These are phyloP conservation scores for Hirundichthys speculiger DNA, from an alignment of 2,113 vertebrate genomes.

Conservation along the genomic window DNA sequence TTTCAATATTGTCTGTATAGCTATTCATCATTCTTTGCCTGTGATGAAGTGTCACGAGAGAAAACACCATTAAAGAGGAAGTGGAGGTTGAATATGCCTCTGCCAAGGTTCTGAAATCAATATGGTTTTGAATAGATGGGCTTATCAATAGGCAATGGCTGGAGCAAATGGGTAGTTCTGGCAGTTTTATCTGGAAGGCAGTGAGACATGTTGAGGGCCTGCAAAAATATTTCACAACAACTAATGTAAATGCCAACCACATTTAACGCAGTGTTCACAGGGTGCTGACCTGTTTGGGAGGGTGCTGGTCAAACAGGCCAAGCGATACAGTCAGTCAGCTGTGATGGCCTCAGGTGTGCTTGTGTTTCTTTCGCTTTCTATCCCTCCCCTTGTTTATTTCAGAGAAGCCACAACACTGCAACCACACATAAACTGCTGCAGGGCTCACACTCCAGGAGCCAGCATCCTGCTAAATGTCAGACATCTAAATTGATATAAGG, in stretches of 20 bases:
- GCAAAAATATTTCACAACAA: conserved; percentile 21
- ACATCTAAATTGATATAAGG: conserved; percentile 31
- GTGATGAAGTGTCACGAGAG: conserved; percentile 63
- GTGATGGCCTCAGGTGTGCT: background rate
- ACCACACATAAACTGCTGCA: conserved; percentile 10
- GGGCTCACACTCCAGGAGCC: conserved; percentile 18
- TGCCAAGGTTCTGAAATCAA: conserved; percentile 60
- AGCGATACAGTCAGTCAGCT: conserved; percentile 13
- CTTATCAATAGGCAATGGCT: conserved; percentile 66
- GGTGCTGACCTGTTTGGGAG: conserved; percentile 8
- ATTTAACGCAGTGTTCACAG: conserved; percentile 17
- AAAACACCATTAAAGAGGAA: conserved; percentile 68
- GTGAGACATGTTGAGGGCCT: conserved; percentile 18
- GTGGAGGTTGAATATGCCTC: conserved; percentile 70
- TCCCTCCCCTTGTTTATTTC: conserved; percentile 14
- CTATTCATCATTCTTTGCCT: conserved; percentile 55
- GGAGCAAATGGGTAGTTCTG: conserved; percentile 46
- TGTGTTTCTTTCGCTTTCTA: conserved; percentile 15
- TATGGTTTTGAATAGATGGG: conserved; percentile 66
- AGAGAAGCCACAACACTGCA: conserved; percentile 5
- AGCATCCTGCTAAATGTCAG: conserved; percentile 50
- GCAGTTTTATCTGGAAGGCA: conserved; percentile 34
- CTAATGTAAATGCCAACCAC: conserved; percentile 36
- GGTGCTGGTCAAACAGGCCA: conserved; percentile 25
- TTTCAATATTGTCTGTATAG: conserved; percentile 48